Percentiles rank a stretch among this genome's conserved stretches.
Conservation (phyloP, 2,888 invertebrate genomes). For the Coleophora flavipennella region DNA sequence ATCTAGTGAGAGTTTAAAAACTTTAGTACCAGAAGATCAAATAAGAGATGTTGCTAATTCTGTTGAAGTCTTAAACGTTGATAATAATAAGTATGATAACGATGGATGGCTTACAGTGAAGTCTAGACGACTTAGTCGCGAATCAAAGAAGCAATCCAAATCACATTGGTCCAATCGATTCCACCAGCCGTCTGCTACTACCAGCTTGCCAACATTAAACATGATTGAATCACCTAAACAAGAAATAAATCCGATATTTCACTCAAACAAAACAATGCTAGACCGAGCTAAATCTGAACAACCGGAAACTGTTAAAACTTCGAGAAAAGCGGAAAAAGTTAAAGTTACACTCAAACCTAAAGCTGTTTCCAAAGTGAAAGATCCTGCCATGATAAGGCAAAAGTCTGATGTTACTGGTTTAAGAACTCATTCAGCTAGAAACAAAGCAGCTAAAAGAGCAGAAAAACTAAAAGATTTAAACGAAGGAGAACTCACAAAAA, state of each 20-base stretch:
- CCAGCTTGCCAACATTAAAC: slow-evolving; percentile 83
- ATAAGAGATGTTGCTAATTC: slow-evolving; percentile 47
- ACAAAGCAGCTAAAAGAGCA: slow-evolving; percentile 40
- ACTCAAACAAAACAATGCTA: slow-evolving; percentile 24
- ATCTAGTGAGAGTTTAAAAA: slow-evolving; percentile 64
- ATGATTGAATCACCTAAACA: slow-evolving; percentile 66
- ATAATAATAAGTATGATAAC: slow-evolving; percentile 48
- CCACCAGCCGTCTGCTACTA: slow-evolving; percentile 86
- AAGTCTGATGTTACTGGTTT: slow-evolving; percentile 76
- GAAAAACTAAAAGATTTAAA: slow-evolving; percentile 40
- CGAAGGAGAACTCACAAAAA: slow-evolving; percentile 46
- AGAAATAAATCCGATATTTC: slow-evolving; percentile 38
- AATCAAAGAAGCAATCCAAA: slow-evolving; percentile 74
- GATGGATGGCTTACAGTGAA: slow-evolving; percentile 95
- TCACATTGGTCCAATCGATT: slow-evolving; percentile 83
- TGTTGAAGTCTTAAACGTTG: slow-evolving; percentile 63
- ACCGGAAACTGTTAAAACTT: slow-evolving; percentile 24
- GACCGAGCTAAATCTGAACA: slow-evolving; percentile 58
- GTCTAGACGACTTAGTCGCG: slow-evolving; percentile 75
- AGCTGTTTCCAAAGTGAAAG: slow-evolving; percentile 41
- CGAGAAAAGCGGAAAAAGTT: slow-evolving; percentile 8
- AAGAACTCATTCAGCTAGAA: slow-evolving; percentile 54
- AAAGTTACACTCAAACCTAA: slow-evolving; percentile 26
- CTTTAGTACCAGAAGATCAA: slow-evolving; percentile 57
- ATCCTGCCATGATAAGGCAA: slow-evolving; percentile 62